phyloP scores from a whole-genome alignment of 2,888 invertebrate genomes.

The Octodonta nipae region DNA sequence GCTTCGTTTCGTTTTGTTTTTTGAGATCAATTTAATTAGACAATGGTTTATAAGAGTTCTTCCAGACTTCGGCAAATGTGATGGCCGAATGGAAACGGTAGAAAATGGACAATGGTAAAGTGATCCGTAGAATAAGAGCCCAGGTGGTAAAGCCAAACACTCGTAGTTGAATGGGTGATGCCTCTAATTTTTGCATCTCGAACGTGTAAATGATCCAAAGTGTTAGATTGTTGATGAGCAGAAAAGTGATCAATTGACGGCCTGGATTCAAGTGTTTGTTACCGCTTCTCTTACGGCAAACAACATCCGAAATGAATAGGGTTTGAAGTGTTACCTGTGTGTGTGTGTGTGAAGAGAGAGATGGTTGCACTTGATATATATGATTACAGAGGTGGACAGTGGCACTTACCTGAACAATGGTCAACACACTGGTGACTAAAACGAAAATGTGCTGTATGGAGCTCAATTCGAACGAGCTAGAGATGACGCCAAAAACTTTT shows the following conservation, averaged over 20 bases:
- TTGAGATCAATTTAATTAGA: no score
- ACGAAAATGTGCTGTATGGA: no score
- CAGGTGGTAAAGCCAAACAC: conserved; percentile 88
- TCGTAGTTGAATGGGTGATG: conserved; percentile 81
- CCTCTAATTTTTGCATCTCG: conserved; percentile 84
- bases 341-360: conserved; percentile 1
- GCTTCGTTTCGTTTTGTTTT: no score
- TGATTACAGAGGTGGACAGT: no score
- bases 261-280: conserved; percentile 92
- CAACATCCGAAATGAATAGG: conserved; percentile 84
- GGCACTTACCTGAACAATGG: conserved; percentile 63
- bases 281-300: conserved; percentile 77
- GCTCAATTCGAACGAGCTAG: no score
- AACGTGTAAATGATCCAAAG: conserved; percentile 95
- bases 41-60: no score
- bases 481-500: no score
- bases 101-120: conserved; percentile 88
- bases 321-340: conserved; percentile 82
- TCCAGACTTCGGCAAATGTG: conserved; percentile 90
- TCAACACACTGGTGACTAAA: conserved; percentile 75
- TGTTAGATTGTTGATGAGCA: conserved; percentile 88
- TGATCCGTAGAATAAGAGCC: conserved; percentile 84
- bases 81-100: conserved; percentile 90
- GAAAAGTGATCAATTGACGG: conserved; percentile 86
- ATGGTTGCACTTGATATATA: no score